These are phyloP conservation scores for Vultur gryphus DNA, from an alignment of 2,797 vertebrate genomes.

Conservation along the genomic window DNA sequence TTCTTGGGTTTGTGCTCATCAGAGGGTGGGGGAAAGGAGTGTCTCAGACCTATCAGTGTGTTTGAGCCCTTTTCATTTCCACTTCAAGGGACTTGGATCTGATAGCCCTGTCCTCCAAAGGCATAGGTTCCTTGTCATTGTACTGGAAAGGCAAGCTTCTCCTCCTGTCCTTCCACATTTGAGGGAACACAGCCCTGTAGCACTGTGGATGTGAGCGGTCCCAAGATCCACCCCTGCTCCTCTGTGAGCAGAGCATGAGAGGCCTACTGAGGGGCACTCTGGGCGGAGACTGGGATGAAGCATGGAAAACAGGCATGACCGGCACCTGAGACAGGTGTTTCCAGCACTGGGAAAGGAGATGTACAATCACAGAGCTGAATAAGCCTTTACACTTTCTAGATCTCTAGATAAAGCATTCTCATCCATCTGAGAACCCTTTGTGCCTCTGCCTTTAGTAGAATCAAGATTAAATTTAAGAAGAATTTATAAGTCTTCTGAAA, in stretches of 20 bases:
- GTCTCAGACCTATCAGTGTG: background rate
- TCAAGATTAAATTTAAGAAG: background rate
- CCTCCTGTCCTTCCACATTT: background rate
- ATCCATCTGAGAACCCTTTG: background rate
- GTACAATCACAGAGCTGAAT: background rate
- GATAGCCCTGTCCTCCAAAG: background rate
- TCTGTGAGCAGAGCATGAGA: background rate
- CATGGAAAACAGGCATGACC: background rate
- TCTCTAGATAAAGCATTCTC: background rate
- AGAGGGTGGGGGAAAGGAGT: background rate
- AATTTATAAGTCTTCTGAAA: background rate
- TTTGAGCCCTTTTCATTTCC: background rate
- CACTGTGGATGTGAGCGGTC: rapidly evolving
- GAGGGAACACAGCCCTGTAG: background rate
- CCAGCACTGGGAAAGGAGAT: background rate
- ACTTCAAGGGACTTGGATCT: background rate
- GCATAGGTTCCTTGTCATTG: background rate
- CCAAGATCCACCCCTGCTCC: background rate
- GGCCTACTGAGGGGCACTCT: background rate
- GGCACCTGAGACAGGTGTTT: background rate
- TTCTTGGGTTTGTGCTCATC: background rate
- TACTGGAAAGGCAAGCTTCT: background rate
- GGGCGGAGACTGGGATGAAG: background rate
- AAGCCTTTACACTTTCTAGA: background rate
- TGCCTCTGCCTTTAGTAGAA: background rate